A percentile compares a stretch with the other conserved stretches of the same genome.
Conservation (phyloP, 92 coral and sea anemone species). For the Bergia sp. region DNA sequence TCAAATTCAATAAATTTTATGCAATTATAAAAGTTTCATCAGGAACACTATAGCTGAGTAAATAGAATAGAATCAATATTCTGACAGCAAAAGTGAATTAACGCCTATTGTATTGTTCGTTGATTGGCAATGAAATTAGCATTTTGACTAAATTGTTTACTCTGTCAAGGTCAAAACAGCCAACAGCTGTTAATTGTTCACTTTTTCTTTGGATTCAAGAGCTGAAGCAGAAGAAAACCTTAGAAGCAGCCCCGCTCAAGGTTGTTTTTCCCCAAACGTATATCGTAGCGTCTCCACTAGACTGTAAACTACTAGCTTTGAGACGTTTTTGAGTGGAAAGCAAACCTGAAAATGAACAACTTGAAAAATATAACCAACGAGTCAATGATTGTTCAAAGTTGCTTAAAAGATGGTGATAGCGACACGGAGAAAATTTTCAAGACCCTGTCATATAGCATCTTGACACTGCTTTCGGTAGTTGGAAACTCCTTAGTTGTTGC, state of each 20-base stretch:
- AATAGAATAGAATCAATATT: neutral
- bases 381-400: neutral
- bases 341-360: conserved; percentile 6
- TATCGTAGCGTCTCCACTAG: neutral
- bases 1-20: neutral
- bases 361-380: neutral
- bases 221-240: neutral
- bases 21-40: neutral
- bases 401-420: neutral
- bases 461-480: neutral
- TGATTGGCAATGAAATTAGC: conserved; percentile 9
- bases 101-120: neutral
- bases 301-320: neutral
- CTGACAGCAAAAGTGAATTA: conserved; percentile 9
- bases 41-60: neutral
- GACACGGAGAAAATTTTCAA: conserved; percentile 8
- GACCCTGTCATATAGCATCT: conserved; percentile 6
- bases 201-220: neutral
- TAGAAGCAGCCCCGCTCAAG: neutral
- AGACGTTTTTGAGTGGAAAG: neutral
- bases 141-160: conserved; percentile 17
- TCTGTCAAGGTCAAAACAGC: neutral
- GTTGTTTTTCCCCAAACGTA: neutral
- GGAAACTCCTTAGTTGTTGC: conserved; percentile 27
- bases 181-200: conserved; percentile 5